Evolutionary conservation across 2,113 vertebrate species (phyloP).

Genomic region (Carollia perspicillata): DNA sequence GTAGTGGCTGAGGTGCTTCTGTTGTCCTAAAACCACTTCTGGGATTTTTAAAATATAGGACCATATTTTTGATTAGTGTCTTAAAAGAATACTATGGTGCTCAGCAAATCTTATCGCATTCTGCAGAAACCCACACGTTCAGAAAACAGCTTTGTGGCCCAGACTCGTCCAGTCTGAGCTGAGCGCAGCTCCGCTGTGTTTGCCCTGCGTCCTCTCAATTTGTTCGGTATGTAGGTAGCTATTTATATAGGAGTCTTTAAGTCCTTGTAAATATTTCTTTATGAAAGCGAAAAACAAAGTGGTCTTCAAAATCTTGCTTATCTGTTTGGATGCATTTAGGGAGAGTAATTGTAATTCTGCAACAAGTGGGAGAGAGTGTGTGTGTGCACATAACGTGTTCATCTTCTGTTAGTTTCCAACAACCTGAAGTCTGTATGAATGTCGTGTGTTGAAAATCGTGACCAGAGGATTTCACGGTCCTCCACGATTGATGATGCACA

Average conservation of each 20-base stretch:
- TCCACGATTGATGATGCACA: background rate
- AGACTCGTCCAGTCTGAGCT: background rate
- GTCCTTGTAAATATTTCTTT: constrained; percentile 65
- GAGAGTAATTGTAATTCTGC: constrained; percentile 39
- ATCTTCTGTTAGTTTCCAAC: constrained; percentile 39
- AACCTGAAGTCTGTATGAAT: constrained; percentile 3
- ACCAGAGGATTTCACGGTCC: background rate
- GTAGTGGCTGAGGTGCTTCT: constrained; percentile 52
- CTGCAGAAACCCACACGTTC: constrained; percentile 15
- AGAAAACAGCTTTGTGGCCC: constrained; percentile 45
- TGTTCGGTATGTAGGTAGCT: constrained; percentile 55
- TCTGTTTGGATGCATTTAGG: constrained; percentile 44
- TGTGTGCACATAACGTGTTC: background rate
- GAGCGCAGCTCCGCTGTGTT: constrained; percentile 6
- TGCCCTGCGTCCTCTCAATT: constrained; percentile 15
- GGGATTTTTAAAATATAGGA: background rate
- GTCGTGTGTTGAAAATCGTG: constrained; percentile 43
- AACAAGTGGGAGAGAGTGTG: background rate
- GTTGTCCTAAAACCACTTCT: constrained; percentile 52
- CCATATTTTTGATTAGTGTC: constrained; percentile 57
- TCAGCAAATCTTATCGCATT: constrained; percentile 33
- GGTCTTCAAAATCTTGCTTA: constrained; percentile 63
- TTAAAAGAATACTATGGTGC: constrained; percentile 60
- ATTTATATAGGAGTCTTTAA: constrained; percentile 66
- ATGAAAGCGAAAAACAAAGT: constrained; percentile 69